Evolutionary conservation across 2,113 vertebrate genomes (phyloP).

Genomic region (Dicrurus megarhynchus): DNA sequence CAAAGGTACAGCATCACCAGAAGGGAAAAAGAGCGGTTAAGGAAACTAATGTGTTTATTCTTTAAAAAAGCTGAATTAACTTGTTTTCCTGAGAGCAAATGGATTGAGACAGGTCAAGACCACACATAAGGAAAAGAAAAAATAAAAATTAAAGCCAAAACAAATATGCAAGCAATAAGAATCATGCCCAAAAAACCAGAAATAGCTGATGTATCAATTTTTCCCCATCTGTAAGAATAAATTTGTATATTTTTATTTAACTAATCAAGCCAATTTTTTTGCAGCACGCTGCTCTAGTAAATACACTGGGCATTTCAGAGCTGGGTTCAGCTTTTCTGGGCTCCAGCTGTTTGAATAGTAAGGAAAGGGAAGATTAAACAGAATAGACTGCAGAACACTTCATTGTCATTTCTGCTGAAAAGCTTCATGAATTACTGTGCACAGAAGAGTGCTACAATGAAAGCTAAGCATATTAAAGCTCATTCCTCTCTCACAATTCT

Average conservation of each 20-base stretch:
- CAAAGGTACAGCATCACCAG: conserved; percentile 24
- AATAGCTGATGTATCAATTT: background rate
- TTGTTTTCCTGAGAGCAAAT: conserved; percentile 7
- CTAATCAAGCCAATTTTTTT: background rate
- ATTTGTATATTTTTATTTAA: background rate
- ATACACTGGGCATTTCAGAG: background rate
- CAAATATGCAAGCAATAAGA: background rate
- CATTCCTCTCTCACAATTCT: conserved; percentile 21
- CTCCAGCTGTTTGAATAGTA: background rate
- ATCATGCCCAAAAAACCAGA: background rate
- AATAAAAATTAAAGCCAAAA: background rate
- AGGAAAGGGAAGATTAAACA: background rate
- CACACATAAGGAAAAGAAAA: background rate
- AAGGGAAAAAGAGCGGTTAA: background rate
- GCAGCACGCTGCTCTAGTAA: background rate
- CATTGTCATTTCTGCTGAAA: background rate
- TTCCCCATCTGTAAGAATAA: background rate
- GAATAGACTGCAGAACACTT: background rate
- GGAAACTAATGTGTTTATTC: conserved; percentile 3
- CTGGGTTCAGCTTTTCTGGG: background rate
- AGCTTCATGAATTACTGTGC: background rate
- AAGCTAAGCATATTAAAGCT: conserved; percentile 20
- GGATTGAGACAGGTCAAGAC: background rate
- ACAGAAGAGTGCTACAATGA: background rate
- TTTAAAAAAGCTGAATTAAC: conserved; percentile 22